Evolutionary conservation across 2,888 invertebrate species (phyloP).

Genomic region (Apotomis capreana): DNA sequence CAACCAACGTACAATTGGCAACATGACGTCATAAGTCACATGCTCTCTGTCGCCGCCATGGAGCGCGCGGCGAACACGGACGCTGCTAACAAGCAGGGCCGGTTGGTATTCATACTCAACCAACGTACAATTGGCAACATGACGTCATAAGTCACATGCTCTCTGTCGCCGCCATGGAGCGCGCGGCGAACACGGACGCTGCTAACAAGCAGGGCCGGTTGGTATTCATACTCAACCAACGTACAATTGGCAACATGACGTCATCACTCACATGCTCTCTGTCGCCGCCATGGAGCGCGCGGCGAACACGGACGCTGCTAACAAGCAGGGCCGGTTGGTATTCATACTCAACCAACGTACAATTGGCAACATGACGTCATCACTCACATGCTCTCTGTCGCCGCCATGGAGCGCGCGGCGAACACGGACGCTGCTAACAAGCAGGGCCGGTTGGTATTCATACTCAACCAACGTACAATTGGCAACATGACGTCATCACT

Average conservation of each 20-base stretch:
- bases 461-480: no score
- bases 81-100: slow-evolving; percentile 61
- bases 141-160: slow-evolving; percentile 89
- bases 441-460: slow-evolving; percentile 51
- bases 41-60: slow-evolving; percentile 87
- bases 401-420: slow-evolving; percentile 84
- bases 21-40: slow-evolving; percentile 85
- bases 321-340: slow-evolving; percentile 58
- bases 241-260: slow-evolving; percentile 57
- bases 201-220: slow-evolving; percentile 60
- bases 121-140: no score
- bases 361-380: no score
- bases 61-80: slow-evolving; percentile 75
- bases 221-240: not conserved
- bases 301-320: slow-evolving; percentile 60
- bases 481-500: slow-evolving; percentile 86
- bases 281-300: slow-evolving; percentile 85
- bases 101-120: slow-evolving; percentile 40
- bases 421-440: slow-evolving; percentile 62
- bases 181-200: slow-evolving; percentile 69
- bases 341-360: no score
- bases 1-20: no score
- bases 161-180: slow-evolving; percentile 85
- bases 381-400: slow-evolving; percentile 88
- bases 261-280: slow-evolving; percentile 89